phyloP scores from a whole-genome alignment of 2,113 vertebrate genomes.

The Zapornia atra region DNA sequence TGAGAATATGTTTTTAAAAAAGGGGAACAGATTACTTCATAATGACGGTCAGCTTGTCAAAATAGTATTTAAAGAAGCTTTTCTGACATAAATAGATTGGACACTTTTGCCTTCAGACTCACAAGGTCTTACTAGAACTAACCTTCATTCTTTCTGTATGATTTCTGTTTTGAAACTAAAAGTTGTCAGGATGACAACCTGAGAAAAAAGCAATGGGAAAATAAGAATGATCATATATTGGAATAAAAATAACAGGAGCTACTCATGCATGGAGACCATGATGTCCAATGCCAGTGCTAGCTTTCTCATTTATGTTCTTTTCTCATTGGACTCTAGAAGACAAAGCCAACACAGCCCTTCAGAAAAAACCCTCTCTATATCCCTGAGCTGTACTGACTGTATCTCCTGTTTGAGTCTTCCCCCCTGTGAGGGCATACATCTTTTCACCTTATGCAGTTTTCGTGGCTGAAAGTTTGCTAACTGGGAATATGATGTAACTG shows the following conservation, averaged over 20 bases:
- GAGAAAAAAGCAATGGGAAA: neutral
- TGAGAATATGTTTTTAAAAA: neutral
- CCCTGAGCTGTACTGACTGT: neutral
- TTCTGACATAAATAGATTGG: neutral
- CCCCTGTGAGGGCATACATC: neutral
- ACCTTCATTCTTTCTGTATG: neutral
- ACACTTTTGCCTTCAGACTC: neutral
- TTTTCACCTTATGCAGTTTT: neutral
- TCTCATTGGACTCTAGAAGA: neutral
- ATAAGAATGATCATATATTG: neutral
- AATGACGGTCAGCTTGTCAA: neutral
- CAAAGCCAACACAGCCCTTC: neutral
- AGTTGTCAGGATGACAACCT: neutral
- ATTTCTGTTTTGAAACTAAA: neutral
- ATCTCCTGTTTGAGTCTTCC: neutral
- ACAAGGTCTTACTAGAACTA: neutral
- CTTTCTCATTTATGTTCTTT: neutral
- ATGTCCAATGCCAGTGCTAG: neutral
- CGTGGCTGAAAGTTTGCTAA: neutral
- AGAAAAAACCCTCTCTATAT: neutral
- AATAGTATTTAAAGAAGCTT: neutral
- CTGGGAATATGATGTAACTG: neutral
- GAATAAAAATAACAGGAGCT: neutral
- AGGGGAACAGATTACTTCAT: neutral
- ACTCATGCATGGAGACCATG: neutral